Conservation (phyloP, 2,113 vertebrate genomes). For the Agelaius tricolor region DNA sequence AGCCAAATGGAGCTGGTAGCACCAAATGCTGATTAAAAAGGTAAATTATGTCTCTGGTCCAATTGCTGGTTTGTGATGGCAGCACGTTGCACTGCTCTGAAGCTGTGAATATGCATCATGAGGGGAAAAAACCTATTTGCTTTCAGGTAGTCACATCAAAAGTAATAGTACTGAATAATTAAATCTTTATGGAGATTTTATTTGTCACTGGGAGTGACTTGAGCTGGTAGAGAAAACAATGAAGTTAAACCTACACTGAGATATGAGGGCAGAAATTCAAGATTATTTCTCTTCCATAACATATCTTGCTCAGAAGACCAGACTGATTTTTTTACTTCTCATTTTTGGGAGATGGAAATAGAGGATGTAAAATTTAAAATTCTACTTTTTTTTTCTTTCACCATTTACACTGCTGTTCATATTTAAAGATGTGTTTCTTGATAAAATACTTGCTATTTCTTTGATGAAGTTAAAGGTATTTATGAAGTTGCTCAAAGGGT, state of each 20-base stretch:
- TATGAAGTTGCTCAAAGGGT: background rate
- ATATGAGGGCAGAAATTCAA: background rate
- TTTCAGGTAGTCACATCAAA: background rate
- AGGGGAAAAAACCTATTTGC: accelerated
- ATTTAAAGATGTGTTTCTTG: background rate
- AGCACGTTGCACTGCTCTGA: background rate
- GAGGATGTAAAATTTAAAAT: background rate
- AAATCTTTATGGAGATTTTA: background rate
- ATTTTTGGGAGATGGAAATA: background rate
- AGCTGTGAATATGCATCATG: background rate
- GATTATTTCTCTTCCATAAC: background rate
- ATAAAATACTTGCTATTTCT: background rate
- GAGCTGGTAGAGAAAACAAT: background rate
- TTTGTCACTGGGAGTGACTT: background rate
- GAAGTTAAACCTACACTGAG: background rate
- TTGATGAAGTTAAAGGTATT: background rate
- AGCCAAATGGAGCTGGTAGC: background rate
- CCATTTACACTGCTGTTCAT: background rate
- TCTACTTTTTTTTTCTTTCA: background rate
- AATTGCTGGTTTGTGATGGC: background rate
- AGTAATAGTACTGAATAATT: background rate
- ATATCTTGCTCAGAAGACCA: accelerated
- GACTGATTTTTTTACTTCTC: background rate
- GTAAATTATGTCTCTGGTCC: background rate
- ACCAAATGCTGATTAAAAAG: background rate